Conservation (phyloP, 2,888 invertebrate genomes). For the Serrognathus titanus region DNA sequence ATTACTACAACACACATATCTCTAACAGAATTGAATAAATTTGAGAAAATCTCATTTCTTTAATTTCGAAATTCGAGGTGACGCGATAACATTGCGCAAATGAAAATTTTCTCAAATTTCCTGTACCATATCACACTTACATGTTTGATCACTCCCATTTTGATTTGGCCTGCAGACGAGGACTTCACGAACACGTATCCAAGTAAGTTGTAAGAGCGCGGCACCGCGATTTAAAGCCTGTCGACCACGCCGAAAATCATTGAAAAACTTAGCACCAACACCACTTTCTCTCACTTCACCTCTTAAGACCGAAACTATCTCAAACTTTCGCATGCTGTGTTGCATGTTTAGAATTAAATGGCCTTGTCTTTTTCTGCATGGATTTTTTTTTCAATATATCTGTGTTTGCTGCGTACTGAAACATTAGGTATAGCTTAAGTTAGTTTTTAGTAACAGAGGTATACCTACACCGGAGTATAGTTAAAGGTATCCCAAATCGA, state of each 20-base stretch:
- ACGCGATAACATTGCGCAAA: no score
- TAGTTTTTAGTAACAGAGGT: no score
- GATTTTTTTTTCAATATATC: constrained; percentile 1
- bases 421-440: no score
- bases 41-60: no score
- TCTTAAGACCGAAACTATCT: no score
- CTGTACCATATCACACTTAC: constrained; percentile 10
- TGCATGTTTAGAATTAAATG: background rate
- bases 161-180: constrained; percentile 44
- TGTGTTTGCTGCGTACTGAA: background rate
- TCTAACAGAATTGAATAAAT: background rate
- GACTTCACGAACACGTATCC: constrained; percentile 43
- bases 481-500: no score
- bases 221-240: background rate
- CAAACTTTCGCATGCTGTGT: no score
- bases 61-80: no score
- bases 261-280: background rate
- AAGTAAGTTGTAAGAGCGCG: constrained; percentile 40
- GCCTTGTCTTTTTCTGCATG: constrained; percentile 5
- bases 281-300: background rate
- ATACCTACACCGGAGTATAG: no score
- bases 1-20: background rate
- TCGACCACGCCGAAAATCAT: background rate
- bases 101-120: constrained; percentile 7
- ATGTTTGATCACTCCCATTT: constrained; percentile 32